Base-by-base conservation (phyloP, 2,888 invertebrate species). In the Rhagium mordax region DNA sequence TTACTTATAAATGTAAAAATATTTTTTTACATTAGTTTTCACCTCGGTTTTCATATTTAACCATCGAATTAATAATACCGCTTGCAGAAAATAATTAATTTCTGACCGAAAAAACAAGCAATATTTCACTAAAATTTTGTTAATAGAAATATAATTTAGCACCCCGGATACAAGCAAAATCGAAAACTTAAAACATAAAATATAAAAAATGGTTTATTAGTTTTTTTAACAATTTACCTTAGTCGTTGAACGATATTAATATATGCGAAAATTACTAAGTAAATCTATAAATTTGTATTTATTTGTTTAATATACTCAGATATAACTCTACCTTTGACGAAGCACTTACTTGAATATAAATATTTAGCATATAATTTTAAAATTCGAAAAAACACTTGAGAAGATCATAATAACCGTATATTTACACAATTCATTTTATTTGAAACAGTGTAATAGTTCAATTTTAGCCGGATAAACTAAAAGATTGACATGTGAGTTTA, bases 401-500 rank as follows among this genome's bases (percentile, higher is more conserved):
- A 61, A 18, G 6, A 61, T 20, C 18, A 47, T 61, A 18, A 41
- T 20, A 18, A 61, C n/a, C 41, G 41, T 41, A n/a, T n/a, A 41
- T 41, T 41, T 41, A 41, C 41, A 41, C n/a, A 41, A 41, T n/a
- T 41, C 13, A 41, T 41, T 41, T 41, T 41, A 41, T 4, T n/a
- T 41, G n/a, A 13, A 41, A 41, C 41, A 41, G 41, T 41, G 41
- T 41, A n/a, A 41, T n/a, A 41, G 41, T n/a, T 41, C n/a, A 41
- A 41, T n/a, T 13, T 41, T 41, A 41, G 41, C 13, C 67, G 65
- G 67, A 66, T 66, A 53, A 60, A 71, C 73, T 71, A 47, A 67
- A 64, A 64, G 60, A 18, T 62, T 48, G 49, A 72, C 71, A 62
- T 74, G 64, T 67, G 70, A 69, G 72, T 69, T 72, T 72, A 72